These are phyloP conservation scores for Himalopsyche anomala DNA, from an alignment of 2,888 invertebrate genomes.

Conservation along the genomic window DNA sequence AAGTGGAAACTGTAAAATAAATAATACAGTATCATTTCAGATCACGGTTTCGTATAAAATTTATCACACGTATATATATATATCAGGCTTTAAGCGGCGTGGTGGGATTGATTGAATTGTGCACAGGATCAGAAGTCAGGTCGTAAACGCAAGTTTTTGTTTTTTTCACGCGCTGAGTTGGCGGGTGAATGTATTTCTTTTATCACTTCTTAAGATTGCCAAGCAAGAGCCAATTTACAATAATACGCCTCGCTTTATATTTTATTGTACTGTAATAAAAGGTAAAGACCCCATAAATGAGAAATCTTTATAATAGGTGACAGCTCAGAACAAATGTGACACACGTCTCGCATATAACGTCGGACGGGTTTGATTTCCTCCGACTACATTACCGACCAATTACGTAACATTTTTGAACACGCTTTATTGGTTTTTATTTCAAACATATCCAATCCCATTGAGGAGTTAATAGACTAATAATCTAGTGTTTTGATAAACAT, in stretches of 20 bases:
- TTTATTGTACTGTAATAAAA: neutral
- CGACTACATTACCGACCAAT: no score
- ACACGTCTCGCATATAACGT: no score
- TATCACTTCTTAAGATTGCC: neutral
- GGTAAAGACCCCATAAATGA: no score
- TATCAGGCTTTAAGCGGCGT: neutral
- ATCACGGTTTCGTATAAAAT: slow-evolving; percentile 28
- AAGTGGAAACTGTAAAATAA: slow-evolving; percentile 36
- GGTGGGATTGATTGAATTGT: slow-evolving; percentile 16
- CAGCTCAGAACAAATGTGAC: no score
- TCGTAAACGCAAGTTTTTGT: slow-evolving; percentile 36
- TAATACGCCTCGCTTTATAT: neutral
- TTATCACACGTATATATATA: neutral
- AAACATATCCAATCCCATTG: no score
- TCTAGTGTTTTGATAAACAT: no score
- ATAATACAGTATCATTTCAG: slow-evolving; percentile 27
- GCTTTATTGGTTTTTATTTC: no score
- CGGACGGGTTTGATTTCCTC: no score
- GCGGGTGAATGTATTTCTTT: neutral
- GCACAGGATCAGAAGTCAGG: neutral
- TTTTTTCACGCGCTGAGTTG: neutral
- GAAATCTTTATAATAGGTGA: no score
- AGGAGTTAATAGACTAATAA: no score
- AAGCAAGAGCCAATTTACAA: neutral
- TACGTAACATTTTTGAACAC: no score